phyloP scores from a whole-genome alignment of 1,140 invertebrate genomes.

The Drosophila triauraria region DNA sequence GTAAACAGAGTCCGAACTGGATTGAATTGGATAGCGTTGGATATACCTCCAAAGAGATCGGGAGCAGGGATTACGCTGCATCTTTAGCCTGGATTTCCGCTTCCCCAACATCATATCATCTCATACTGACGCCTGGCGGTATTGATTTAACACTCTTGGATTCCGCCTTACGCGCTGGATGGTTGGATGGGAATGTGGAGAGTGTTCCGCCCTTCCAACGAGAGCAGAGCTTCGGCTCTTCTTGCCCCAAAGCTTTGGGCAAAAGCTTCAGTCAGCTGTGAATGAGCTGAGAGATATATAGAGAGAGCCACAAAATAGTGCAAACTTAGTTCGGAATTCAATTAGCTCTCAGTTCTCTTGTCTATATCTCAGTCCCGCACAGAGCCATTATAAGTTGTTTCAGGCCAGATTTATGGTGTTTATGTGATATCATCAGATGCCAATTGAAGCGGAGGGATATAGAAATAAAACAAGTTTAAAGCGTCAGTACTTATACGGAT shows the following conservation, averaged over 20 bases:
- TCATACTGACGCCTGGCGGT: conserved; percentile 1
- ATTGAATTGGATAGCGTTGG: not conserved
- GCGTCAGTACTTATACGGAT: conserved; percentile 3
- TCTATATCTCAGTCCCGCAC: not conserved
- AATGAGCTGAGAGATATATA: conserved; percentile 1
- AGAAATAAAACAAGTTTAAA: conserved; percentile 25
- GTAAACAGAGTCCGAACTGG: conserved; percentile 48
- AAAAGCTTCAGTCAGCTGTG: conserved; percentile 38
- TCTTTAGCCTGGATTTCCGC: not conserved
- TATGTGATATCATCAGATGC: conserved; percentile 43
- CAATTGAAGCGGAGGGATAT: conserved; percentile 5
- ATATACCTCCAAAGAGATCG: not conserved
- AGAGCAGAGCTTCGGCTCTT: conserved; percentile 23
- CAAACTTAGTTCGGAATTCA: not conserved
- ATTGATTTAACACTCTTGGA: conserved; percentile 65
- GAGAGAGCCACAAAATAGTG: conserved; percentile 1
- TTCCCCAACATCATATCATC: conserved; percentile 1
- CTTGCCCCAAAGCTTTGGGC: conserved; percentile 48
- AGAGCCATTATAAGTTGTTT: conserved; percentile 16
- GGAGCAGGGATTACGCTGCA: not conserved
- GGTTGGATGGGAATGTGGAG: conserved; percentile 24
- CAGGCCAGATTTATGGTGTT: conserved; percentile 29
- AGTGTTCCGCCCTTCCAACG: conserved; percentile 46
- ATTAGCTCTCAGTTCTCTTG: conserved; percentile 5
- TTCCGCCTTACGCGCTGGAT: not conserved